Base-by-base conservation (phyloP, 1,140 invertebrate species). In the Battus philenor region DNA sequence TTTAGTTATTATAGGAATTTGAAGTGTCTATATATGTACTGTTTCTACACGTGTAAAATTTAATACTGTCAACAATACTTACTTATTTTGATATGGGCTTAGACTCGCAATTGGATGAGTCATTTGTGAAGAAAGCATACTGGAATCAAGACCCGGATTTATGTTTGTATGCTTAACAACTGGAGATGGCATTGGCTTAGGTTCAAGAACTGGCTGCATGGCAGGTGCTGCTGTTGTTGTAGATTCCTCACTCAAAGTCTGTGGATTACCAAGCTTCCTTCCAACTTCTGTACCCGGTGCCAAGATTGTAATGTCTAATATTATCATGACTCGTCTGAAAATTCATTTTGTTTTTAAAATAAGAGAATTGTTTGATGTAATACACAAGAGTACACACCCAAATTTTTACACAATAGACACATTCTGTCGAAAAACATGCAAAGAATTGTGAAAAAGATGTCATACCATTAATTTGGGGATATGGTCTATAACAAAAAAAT, bases 81-180 rank as follows among this genome's bases (percentile, higher is more conserved):
- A 93, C 92, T 91, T 94, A 68, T 97, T 97, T 73, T 97, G 95
- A 82, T 97, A 98, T 3, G 95, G 96, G 67, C 93, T 97, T 0
- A 98, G 83, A 57, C 91, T 92, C 3, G 88, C 87, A 58, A 98
- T 97, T 0, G 94, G 92, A 81, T 89, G 87, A 5, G 87, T 89
- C 64, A 89, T 76, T 43, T 88, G 86, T 2, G 74, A 62, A 8
- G 72, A 72, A 2, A 87, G 31, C 15, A 79, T 44, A 46, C 74
- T 84, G 10, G 48, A 61, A 31, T 80, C 64, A 8, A 78, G 20
- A 12, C 39, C 49, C 2, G 67, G 36, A 8, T 44, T 44, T 2
- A 51, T 27, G 0, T 34, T 29, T 7, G 54, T 13, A 6, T 67
- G 59, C 1, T 58, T 17, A 38, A 76, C 64, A 15, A 68, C 46